Evolutionary conservation across 64 coral and sea anemone genomes (phyloP).

Genomic region (Anthopleura sola): DNA sequence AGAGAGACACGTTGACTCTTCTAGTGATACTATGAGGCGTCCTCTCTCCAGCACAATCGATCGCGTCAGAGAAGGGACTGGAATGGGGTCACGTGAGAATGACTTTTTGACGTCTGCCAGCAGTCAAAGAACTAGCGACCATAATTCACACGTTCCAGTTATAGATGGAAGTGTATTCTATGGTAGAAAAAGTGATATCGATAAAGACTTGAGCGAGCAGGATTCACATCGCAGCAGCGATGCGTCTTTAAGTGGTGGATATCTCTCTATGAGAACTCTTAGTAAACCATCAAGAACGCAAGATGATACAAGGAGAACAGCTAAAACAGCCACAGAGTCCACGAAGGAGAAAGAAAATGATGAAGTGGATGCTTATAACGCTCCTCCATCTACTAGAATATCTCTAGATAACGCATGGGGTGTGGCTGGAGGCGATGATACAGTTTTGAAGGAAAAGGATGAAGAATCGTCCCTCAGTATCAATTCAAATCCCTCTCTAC

Average conservation of each 20-base stretch:
- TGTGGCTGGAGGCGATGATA: background rate
- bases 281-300: background rate
- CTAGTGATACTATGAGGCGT: background rate
- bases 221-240: constrained; percentile 28
- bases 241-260: constrained; percentile 4
- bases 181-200: constrained; percentile 1
- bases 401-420: constrained; percentile 17
- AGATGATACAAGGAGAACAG: background rate
- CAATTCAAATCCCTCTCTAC: background rate
- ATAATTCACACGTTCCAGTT: constrained; percentile 4
- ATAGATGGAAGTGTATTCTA: constrained; percentile 10
- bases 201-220: constrained; percentile 13
- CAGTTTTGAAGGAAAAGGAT: background rate
- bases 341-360: background rate
- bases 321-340: background rate
- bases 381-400: background rate
- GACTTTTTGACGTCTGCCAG: background rate
- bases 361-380: background rate
- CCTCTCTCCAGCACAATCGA: constrained; percentile 29
- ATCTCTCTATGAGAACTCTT: constrained; percentile 8
- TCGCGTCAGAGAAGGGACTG: constrained; percentile 8
- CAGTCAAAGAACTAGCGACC: background rate
- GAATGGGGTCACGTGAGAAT: background rate
- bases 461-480: background rate
- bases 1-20: background rate